Evolutionary conservation across 2,113 vertebrate genomes (phyloP).

Genomic region (Phrynocephalus versicolor): DNA sequence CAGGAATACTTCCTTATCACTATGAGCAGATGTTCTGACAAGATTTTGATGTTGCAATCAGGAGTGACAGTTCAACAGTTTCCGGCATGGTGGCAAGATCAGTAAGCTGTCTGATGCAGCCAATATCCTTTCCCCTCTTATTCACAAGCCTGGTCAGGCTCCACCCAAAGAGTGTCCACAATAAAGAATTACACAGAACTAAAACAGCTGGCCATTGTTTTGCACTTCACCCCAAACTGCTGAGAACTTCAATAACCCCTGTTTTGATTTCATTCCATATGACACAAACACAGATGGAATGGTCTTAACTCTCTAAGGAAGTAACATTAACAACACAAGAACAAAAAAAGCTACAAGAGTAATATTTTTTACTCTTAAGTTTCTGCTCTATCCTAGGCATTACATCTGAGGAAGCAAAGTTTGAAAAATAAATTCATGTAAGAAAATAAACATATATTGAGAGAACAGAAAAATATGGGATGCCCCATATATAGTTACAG

Average conservation of each 20-base stretch:
- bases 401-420: not conserved
- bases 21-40: not conserved
- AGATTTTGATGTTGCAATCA: not conserved
- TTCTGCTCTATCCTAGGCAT: not conserved
- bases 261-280: not conserved
- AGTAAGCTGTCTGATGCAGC: not conserved
- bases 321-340: not conserved
- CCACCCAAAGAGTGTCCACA: not conserved
- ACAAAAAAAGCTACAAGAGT: not conserved
- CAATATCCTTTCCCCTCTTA: not conserved
- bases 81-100: not conserved
- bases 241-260: constrained; percentile 30
- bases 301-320: constrained; percentile 12
- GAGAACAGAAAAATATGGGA: not conserved
- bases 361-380: not conserved
- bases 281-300: constrained; percentile 26
- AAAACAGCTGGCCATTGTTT: constrained; percentile 13
- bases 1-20: not conserved
- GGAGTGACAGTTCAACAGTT: not conserved
- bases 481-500: not conserved
- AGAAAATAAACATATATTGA: not conserved
- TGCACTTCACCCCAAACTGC: constrained; percentile 32
- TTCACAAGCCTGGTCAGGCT: not conserved
- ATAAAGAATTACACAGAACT: constrained; percentile 17
- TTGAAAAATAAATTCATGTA: not conserved